Evolutionary conservation across 2,888 invertebrate genomes (phyloP).

Genomic region (Galeopsomyia nigrocyanea): DNA sequence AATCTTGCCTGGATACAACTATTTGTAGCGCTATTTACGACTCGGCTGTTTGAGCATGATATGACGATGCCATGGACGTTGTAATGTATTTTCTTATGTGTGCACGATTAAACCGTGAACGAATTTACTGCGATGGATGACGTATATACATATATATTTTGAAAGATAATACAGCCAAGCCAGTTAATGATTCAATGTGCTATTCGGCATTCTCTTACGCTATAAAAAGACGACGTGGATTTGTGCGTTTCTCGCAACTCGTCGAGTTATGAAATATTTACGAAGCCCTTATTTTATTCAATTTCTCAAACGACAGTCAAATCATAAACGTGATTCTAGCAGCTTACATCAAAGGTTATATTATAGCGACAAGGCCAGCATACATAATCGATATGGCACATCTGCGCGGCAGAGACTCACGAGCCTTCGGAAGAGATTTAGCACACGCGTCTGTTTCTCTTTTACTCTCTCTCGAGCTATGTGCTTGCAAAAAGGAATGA

Average conservation of each 20-base stretch:
- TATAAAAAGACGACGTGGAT: too few relatives aligned
- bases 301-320: background rate
- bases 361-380: slow-evolving; percentile 27
- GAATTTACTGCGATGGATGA: too few relatives aligned
- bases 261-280: background rate
- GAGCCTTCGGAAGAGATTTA: slow-evolving; percentile 5
- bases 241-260: too few relatives aligned
- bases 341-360: background rate
- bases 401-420: slow-evolving; percentile 1
- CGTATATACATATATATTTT: too few relatives aligned
- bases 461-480: slow-evolving; percentile 5
- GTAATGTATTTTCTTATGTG: too few relatives aligned
- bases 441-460: background rate
- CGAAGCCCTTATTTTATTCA: slow-evolving; percentile 7
- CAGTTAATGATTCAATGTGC: too few relatives aligned
- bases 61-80: too few relatives aligned
- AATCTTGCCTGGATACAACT: slow-evolving; percentile 7
- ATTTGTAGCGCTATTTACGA: too few relatives aligned
- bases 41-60: too few relatives aligned
- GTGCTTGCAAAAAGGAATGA: slow-evolving; percentile 11
- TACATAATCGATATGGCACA: slow-evolving; percentile 20
- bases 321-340: slow-evolving; percentile 15
- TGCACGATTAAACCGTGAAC: too few relatives aligned
- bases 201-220: too few relatives aligned
- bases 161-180: too few relatives aligned